phyloP scores from a whole-genome alignment of 2,888 invertebrate species.

The Mythimna lalbum region DNA sequence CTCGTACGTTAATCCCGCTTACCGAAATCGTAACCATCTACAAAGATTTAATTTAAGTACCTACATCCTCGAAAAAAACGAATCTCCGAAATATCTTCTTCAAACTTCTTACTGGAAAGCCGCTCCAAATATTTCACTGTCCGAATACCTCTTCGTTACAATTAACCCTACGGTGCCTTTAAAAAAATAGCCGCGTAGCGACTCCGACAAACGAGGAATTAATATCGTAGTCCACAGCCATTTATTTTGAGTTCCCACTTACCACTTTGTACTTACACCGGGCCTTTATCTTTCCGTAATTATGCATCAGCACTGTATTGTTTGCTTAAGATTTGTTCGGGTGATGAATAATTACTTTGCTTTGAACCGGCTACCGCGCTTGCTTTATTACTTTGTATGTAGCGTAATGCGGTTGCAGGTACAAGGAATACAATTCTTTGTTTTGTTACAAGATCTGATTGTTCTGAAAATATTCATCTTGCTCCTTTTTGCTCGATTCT shows the following conservation, averaged over 20 bases:
- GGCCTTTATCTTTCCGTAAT: conserved; percentile 79
- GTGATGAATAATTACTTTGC: conserved; percentile 75
- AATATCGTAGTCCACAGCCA: conserved; percentile 81
- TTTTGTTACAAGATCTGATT: conserved; percentile 49
- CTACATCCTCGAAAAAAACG: conserved; percentile 14
- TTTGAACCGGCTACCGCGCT: conserved; percentile 66
- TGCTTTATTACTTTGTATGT: conserved; percentile 64
- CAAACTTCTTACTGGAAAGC: conserved; percentile 57
- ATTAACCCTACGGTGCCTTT: conserved; percentile 80
- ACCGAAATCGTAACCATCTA: conserved; percentile 13
- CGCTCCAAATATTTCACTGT: conserved; percentile 72
- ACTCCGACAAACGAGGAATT: conserved; percentile 86
- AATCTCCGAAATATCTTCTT: conserved; percentile 43
- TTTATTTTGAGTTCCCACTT: conserved; percentile 82
- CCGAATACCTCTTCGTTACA: conserved; percentile 76
- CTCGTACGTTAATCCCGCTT: neutral
- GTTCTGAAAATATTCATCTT: conserved; percentile 34
- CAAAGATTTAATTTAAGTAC: conserved; percentile 32
- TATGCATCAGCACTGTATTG: conserved; percentile 84
- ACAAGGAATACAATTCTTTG: conserved; percentile 55
- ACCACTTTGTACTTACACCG: conserved; percentile 81
- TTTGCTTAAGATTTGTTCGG: conserved; percentile 80
- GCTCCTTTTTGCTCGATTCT: conserved; percentile 14
- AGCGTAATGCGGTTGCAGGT: conserved; percentile 64
- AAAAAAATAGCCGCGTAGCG: conserved; percentile 79